Conservation (phyloP, 2,888 invertebrate species). For the Habrosyne pyritoides region DNA sequence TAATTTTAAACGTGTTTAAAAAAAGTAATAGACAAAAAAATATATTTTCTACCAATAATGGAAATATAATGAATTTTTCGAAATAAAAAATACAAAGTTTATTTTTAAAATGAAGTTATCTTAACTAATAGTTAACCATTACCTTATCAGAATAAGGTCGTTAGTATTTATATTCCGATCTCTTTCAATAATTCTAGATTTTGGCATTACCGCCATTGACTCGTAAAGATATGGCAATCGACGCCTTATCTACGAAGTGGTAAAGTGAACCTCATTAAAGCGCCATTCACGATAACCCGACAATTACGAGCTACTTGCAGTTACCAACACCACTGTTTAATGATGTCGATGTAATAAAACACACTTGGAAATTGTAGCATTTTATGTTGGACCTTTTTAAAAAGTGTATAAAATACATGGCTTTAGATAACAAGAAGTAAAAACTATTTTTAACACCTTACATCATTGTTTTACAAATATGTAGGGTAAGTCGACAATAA, state of each 20-base stretch:
- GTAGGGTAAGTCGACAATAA: neutral
- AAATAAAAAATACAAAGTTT: neutral
- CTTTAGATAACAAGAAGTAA: neutral
- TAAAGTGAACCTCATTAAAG: constrained; percentile 59
- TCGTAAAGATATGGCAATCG: constrained; percentile 55
- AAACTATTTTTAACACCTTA: neutral
- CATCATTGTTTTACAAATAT: neutral
- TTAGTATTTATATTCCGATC: neutral
- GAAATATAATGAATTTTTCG: too few species aligned
- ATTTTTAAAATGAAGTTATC: neutral
- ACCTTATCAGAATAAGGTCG: neutral
- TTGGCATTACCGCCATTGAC: constrained; percentile 20
- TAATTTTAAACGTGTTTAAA: too few species aligned
- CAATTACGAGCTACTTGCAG: constrained; percentile 57
- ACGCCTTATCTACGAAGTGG: constrained; percentile 44
- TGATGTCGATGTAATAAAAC: constrained; percentile 6
- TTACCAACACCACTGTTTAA: constrained; percentile 17
- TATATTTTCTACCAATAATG: neutral
- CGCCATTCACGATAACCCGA: constrained; percentile 60
- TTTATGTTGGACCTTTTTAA: neutral
- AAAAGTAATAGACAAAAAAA: too few species aligned
- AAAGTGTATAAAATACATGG: neutral
- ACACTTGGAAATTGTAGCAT: neutral
- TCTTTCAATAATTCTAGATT: neutral
- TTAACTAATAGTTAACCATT: neutral